phyloP scores from a whole-genome alignment of 2,113 vertebrate species.

The Leucosticte australis region DNA sequence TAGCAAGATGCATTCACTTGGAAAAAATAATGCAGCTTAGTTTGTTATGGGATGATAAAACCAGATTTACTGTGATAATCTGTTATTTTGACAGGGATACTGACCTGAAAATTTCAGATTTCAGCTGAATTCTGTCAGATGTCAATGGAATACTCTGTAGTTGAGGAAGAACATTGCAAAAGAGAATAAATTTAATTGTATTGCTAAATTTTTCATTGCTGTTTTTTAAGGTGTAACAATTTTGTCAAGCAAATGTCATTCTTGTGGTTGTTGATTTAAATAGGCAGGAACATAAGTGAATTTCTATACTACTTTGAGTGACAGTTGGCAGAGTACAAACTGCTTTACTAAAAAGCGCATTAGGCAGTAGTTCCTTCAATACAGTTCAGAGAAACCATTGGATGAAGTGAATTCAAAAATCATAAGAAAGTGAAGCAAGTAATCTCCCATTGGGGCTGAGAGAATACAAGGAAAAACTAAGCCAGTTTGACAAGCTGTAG shows the following conservation, averaged over 20 bases:
- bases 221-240: neutral
- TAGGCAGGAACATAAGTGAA: neutral
- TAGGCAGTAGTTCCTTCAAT: neutral
- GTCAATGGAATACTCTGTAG: neutral
- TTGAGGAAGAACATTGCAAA: neutral
- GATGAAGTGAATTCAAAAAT: neutral
- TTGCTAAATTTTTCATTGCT: neutral
- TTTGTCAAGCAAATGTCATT: constrained; percentile 28
- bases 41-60: neutral
- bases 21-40: neutral
- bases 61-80: neutral
- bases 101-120: neutral
- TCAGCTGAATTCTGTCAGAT: neutral
- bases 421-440: neutral
- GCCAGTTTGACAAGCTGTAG: neutral
- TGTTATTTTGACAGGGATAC: neutral
- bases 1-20: neutral
- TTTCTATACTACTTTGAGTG: neutral
- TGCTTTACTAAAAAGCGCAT: neutral
- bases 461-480: neutral
- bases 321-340: neutral
- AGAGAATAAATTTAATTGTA: neutral
- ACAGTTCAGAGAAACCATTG: neutral
- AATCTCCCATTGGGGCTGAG: neutral
- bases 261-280: neutral